Percentiles rank a stretch among this genome's conserved stretches.
Evolutionary conservation across 2,888 invertebrate genomes (phyloP).

Genomic region (Hyposoter dolosus): DNA sequence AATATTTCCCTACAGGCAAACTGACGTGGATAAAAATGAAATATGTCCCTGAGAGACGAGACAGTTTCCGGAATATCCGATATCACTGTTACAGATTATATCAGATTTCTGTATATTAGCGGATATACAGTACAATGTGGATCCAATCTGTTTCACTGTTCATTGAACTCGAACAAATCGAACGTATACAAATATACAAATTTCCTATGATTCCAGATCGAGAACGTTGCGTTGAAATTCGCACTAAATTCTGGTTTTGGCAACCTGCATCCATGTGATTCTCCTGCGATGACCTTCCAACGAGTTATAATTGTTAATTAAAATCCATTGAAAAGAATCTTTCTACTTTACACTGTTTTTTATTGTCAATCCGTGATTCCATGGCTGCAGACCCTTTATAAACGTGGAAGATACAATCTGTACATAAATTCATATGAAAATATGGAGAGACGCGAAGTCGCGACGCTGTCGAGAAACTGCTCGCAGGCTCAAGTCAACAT

Average conservation of each 20-base stretch:
- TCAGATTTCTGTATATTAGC: conserved; percentile 26
- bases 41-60: conserved; percentile 5
- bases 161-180: conserved; percentile 27
- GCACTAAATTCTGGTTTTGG: background rate
- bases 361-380: background rate
- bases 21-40: conserved; percentile 16
- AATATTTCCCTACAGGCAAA: conserved; percentile 11
- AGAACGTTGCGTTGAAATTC: background rate
- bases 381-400: background rate
- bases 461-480: background rate
- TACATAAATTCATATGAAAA: conserved; percentile 18
- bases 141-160: conserved; percentile 26
- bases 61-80: conserved; percentile 8
- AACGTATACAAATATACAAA: background rate
- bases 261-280: background rate
- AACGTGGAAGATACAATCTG: background rate
- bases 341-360: background rate
- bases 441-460: conserved; percentile 28
- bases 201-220: background rate
- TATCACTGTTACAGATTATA: conserved; percentile 31
- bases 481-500: conserved; percentile 17
- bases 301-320: background rate
- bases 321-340: background rate
- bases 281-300: background rate
- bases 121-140: background rate